Evolutionary conservation across 2,797 vertebrate genomes (phyloP).

Genomic region (Spinus olivaceus): DNA sequence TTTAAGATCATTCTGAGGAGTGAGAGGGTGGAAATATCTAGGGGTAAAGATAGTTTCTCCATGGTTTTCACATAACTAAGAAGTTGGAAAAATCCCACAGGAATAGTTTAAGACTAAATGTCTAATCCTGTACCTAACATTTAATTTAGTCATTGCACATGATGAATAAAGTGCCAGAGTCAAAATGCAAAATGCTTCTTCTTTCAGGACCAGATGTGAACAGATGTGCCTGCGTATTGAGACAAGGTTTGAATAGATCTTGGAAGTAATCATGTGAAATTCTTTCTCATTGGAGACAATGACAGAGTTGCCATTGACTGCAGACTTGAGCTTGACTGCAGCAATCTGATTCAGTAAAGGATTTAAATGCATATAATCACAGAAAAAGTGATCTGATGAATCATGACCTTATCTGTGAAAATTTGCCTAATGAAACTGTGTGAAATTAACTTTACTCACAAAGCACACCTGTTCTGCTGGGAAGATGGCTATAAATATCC

Average conservation of each 20-base stretch:
- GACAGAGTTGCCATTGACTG: neutral
- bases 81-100: neutral
- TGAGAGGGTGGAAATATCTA: neutral
- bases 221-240: neutral
- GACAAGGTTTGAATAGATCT: neutral
- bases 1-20: neutral
- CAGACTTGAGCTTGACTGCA: neutral
- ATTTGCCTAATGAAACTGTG: constrained; percentile 45
- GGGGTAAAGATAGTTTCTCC: neutral
- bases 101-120: neutral
- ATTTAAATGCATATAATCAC: neutral
- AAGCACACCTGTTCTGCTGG: constrained; percentile 52
- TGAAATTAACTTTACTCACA: constrained; percentile 51
- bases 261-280: neutral
- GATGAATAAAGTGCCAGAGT: neutral
- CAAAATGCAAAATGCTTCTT: neutral
- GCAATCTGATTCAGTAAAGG: neutral
- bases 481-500: constrained; percentile 50
- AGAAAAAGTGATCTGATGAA: neutral
- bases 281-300: neutral
- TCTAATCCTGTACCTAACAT: neutral
- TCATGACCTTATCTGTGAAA: neutral
- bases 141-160: neutral
- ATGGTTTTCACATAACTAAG: neutral
- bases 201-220: neutral